A percentile compares a stretch with the other conserved stretches of the same genome.
Evolutionary conservation across 2,113 vertebrate genomes (phyloP).

Genomic region (Centropristis striata): DNA sequence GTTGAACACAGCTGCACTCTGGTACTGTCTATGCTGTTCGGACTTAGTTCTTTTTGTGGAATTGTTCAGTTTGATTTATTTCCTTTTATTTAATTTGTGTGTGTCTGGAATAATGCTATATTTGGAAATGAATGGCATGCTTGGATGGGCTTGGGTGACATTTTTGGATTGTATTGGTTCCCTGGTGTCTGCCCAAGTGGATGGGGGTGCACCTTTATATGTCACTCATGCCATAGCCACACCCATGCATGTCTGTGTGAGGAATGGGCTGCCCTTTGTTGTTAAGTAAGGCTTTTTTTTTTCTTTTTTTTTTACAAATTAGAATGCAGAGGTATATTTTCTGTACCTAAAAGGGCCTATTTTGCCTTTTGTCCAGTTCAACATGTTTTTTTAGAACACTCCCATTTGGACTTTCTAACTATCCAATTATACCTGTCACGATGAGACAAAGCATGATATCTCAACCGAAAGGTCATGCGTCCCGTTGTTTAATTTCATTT

Average conservation of each 20-base stretch:
- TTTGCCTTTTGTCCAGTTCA: constrained; percentile 10
- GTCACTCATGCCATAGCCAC: constrained; percentile 80
- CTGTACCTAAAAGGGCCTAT: constrained; percentile 15
- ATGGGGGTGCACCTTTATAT: constrained; percentile 75
- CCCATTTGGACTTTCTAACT: constrained; percentile 24
- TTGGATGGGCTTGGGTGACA: constrained; percentile 83
- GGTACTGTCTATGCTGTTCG: constrained; percentile 77
- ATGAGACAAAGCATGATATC: constrained; percentile 21
- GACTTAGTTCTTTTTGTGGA: constrained; percentile 73
- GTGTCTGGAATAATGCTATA: constrained; percentile 78
- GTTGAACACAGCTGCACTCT: constrained; percentile 79
- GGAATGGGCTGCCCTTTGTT: constrained; percentile 83
- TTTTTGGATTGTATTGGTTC: constrained; percentile 75
- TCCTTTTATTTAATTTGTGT: constrained; percentile 74
- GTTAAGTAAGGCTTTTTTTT: constrained; percentile 63
- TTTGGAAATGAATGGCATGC: constrained; percentile 85
- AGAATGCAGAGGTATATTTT: constrained; percentile 34
- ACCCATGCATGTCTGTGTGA: constrained; percentile 85
- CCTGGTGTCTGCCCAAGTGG: constrained; percentile 74
- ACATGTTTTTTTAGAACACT: constrained; percentile 18
- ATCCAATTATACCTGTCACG: constrained; percentile 3
- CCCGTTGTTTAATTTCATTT: neutral
- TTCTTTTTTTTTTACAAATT: constrained; percentile 20
- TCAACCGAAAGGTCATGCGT: constrained; percentile 11
- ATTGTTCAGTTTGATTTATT: constrained; percentile 73